These are phyloP conservation scores for Arctia plantaginis DNA, from an alignment of 2,888 invertebrate genomes.

Conservation along the genomic window DNA sequence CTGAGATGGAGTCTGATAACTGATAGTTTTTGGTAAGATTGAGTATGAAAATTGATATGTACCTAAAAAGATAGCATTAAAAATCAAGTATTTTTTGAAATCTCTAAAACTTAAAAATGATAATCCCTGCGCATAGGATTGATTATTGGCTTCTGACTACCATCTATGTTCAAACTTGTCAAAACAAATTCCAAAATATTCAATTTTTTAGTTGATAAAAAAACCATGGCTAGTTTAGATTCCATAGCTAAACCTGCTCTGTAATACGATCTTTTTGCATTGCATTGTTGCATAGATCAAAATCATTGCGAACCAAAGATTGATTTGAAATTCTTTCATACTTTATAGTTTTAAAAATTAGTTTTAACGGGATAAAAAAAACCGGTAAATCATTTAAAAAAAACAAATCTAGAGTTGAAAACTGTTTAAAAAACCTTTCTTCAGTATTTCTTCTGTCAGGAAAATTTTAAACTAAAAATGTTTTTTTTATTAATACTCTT, in stretches of 20 bases:
- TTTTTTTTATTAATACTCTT: not conserved
- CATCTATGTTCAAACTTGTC: not conserved
- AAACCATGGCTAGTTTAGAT: too few relatives aligned
- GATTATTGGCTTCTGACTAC: not conserved
- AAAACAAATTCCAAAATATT: not conserved
- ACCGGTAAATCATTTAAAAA: too few relatives aligned
- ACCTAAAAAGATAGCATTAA: too few relatives aligned
- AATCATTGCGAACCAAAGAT: too few relatives aligned
- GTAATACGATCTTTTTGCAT: not conserved
- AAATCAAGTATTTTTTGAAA: too few relatives aligned
- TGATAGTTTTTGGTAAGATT: not conserved
- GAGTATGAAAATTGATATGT: not conserved
- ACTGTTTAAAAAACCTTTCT: not conserved
- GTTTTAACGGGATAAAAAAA: too few relatives aligned
- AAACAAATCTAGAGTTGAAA: not conserved
- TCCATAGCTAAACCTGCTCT: not conserved
- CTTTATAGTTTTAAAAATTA: too few relatives aligned
- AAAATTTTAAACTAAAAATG: not conserved
- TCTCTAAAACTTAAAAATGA: not conserved
- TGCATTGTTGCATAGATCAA: not conserved
- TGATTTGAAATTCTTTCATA: too few relatives aligned
- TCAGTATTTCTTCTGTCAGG: too few relatives aligned
- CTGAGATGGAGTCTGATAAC: not conserved
- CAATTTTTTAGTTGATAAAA: not conserved
- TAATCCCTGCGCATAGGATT: not conserved